Percentiles rank a stretch among this genome's conserved stretches.
Conservation (phyloP, 2,797 vertebrate species). For the Ctenopoma multispine region DNA sequence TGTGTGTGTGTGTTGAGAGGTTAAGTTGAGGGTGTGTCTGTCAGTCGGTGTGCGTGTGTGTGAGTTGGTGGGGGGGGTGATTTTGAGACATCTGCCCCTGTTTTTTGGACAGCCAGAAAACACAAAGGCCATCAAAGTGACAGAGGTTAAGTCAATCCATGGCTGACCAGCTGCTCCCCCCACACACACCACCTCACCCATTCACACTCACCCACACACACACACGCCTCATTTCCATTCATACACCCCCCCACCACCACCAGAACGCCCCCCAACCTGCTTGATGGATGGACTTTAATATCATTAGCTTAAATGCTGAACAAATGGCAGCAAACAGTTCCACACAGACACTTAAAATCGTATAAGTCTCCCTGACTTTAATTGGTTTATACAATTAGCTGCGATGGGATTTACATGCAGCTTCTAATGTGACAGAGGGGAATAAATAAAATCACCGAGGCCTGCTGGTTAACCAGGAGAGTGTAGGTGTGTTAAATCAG, state of each 20-base stretch:
- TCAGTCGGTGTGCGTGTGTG: constrained; percentile 36
- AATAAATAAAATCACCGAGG: constrained; percentile 76
- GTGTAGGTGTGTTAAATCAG: constrained; percentile 75
- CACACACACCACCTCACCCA: constrained; percentile 26
- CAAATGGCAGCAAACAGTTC: constrained; percentile 87
- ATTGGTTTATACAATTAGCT: constrained; percentile 77
- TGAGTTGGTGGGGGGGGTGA: constrained; percentile 15
- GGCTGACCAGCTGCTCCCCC: constrained; percentile 70
- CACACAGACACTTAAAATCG: constrained; percentile 84
- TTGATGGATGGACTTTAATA: constrained; percentile 83
- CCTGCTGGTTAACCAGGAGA: constrained; percentile 79
- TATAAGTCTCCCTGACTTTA: constrained; percentile 81
- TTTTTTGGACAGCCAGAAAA: constrained; percentile 68
- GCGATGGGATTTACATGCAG: constrained; percentile 90
- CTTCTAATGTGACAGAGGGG: constrained; percentile 77
- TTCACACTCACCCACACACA: constrained; percentile 28
- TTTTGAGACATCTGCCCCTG: constrained; percentile 76
- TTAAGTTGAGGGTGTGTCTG: constrained; percentile 2
- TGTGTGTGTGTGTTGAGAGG: constrained; percentile 30
- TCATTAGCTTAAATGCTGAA: constrained; percentile 84
- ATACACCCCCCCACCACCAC: constrained; percentile 38
- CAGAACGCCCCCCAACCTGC: constrained; percentile 58
- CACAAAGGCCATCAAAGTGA: constrained; percentile 87
- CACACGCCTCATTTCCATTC: constrained; percentile 46
- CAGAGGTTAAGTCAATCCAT: constrained; percentile 83